Base-by-base conservation (phyloP, 2,888 invertebrate species). In the Papilio elwesi region DNA sequence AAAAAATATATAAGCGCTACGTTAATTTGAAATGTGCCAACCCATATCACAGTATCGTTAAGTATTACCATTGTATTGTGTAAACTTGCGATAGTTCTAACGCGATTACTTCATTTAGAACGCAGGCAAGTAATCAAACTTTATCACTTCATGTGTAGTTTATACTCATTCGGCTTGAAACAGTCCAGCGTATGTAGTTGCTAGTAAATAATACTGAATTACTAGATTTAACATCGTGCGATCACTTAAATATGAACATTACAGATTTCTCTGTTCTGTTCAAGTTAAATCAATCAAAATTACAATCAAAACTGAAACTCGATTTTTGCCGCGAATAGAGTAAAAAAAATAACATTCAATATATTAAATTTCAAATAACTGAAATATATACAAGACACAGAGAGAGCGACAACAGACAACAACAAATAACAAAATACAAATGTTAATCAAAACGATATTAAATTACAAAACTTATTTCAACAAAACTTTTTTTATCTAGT, bases 51-150 rank as follows among this genome's bases (percentile, higher is more conserved):
- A 65, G 7, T 15, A 16, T 16, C 8, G 52, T 59, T 51, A 53
- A 68, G 5, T 49, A 43, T 70, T 70, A 36, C 62, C n/a, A 55
- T 70, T 70, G 49, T 65, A 49, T 59, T 59, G 57, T 48, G 68
- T 38, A 38, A 64, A 49, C 8, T 57, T 36, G 57, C 49, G 55
- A 57, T 70, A 53, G 47, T 63, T 57, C 65, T 55, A 57, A 68
- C 16, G 16, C 48, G 51, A 43, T 66, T 51, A 66, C 26, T 66
- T 62, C 43, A 67, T 71, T 67, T 52, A 67, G 48, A 67, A 52
- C 47, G 49, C 51, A 59, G 15, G 15, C 26, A 7, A 52, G 49
- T 36, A 65, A 49, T 49, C 15, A 49, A 16, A 15, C 16, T 57
- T 47, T 38, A 51, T 63, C 55, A 15, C 16, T 16, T 47, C 43